Evolutionary conservation across 2,888 invertebrate species (phyloP).

Genomic region (Salpingus planirostris): DNA sequence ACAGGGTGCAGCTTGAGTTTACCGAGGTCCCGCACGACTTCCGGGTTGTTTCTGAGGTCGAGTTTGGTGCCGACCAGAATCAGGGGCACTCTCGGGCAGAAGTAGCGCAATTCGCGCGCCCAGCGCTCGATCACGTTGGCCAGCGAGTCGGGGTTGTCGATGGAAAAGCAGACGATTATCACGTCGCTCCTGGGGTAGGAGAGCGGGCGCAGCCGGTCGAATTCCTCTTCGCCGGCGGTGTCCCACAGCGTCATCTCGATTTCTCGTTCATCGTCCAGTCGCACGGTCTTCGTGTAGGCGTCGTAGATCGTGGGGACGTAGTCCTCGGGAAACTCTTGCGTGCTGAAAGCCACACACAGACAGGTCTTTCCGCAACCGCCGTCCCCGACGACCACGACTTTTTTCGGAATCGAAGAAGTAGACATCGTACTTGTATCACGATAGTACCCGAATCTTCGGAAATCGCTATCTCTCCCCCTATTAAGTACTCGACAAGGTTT

Average conservation of each 20-base stretch:
- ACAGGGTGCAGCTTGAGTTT: slow-evolving; percentile 49
- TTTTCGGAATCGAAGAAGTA: too few species aligned
- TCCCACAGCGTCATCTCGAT: slow-evolving; percentile 45
- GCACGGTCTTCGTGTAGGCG: slow-evolving; percentile 36
- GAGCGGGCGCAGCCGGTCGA: slow-evolving; percentile 47
- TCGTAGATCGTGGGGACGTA: slow-evolving; percentile 45
- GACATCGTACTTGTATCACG: too few species aligned
- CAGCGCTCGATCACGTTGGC: slow-evolving; percentile 55
- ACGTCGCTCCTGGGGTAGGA: slow-evolving; percentile 55
- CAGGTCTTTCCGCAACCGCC: slow-evolving; percentile 59
- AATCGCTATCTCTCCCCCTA: too few species aligned
- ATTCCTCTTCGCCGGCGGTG: slow-evolving; percentile 50
- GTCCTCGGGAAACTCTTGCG: slow-evolving; percentile 52
- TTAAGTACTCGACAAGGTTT: too few species aligned
- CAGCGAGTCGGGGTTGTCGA: slow-evolving; percentile 52
- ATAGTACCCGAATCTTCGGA: too few species aligned
- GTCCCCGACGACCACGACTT: slow-evolving; percentile 52
- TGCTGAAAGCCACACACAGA: slow-evolving; percentile 51
- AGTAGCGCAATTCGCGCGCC: slow-evolving; percentile 53
- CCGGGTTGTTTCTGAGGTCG: slow-evolving; percentile 41
- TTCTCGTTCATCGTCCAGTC: slow-evolving; percentile 44
- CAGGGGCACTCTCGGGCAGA: slow-evolving; percentile 53
- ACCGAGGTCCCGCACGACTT: slow-evolving; percentile 38
- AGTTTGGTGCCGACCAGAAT: slow-evolving; percentile 55
- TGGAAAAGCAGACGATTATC: slow-evolving; percentile 54